These are phyloP conservation scores for Terebella lapidaria DNA, from an alignment of 2,888 invertebrate genomes.

Conservation along the genomic window DNA sequence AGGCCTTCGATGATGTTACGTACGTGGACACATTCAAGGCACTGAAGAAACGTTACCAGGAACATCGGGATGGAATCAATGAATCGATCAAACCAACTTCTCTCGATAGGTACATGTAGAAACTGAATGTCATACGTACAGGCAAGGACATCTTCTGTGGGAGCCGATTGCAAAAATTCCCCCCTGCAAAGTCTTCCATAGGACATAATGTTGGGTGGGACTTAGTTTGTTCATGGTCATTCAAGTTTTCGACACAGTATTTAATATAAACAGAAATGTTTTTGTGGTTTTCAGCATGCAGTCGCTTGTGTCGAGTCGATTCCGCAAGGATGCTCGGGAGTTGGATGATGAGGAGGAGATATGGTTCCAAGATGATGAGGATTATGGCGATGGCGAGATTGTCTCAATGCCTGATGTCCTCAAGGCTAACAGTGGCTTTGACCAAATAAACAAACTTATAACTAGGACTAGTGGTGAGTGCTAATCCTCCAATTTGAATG, in stretches of 20 bases:
- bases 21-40: conserved; percentile 98
- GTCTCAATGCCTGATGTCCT: conserved; percentile 56
- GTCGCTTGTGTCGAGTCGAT: conserved; percentile 70
- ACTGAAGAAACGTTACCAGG: conserved; percentile 61
- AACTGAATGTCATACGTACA: no score
- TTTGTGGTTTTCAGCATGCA: background rate
- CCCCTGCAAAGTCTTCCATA: no score
- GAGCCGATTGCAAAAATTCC: no score
- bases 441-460: conserved; percentile 64
- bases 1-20: conserved; percentile 86
- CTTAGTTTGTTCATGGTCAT: background rate
- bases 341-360: conserved; percentile 97
- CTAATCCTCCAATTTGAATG: no score
- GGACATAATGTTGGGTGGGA: no score
- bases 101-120: conserved; percentile 63
- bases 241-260: background rate
- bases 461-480: conserved; percentile 58
- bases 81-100: conserved; percentile 57
- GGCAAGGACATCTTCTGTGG: no score
- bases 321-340: conserved; percentile 85
- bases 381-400: conserved; percentile 42
- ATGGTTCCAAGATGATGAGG: conserved; percentile 97
- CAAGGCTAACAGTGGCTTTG: conserved; percentile 62
- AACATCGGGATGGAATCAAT: conserved; percentile 31
- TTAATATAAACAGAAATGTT: background rate